Percentiles rank a stretch among this genome's conserved stretches.
These are phyloP conservation scores for Holothuria glaberrima DNA, from an alignment of 35 echinoderm and acorn worm species.

Conservation along the genomic window DNA sequence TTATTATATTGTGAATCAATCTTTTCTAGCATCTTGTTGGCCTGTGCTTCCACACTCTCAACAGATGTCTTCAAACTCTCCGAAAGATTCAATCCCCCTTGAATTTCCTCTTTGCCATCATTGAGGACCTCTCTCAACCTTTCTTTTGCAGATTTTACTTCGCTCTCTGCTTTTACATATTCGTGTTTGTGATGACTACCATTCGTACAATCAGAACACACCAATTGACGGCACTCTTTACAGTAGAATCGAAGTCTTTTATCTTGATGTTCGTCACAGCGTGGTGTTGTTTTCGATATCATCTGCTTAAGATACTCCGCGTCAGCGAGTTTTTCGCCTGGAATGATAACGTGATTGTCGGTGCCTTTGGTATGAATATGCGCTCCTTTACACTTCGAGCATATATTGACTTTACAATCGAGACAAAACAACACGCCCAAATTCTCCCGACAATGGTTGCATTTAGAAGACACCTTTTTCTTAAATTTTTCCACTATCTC, in stretches of 20 bases:
- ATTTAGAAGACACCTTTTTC: background rate
- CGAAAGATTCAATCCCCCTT: too few species aligned
- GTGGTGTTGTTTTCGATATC: background rate
- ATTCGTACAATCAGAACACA: slow-evolving; percentile 67
- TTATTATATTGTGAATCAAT: too few species aligned
- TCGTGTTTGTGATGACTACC: slow-evolving; percentile 25
- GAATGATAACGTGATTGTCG: background rate
- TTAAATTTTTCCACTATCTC: background rate
- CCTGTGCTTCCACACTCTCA: too few species aligned
- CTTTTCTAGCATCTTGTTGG: too few species aligned
- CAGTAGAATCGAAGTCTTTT: slow-evolving; percentile 61
- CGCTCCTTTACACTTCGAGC: background rate
- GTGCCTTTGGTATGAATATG: background rate
- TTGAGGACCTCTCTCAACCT: too few species aligned
- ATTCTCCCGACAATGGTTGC: slow-evolving; percentile 1
- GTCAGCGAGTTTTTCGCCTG: background rate
- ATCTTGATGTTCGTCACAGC: slow-evolving; percentile 37
- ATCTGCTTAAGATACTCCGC: background rate
- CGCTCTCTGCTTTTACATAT: background rate
- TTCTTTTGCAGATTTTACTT: background rate
- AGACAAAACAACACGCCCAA: background rate
- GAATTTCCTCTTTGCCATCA: too few species aligned
- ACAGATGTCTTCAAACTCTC: too few species aligned
- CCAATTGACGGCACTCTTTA: slow-evolving; percentile 16
- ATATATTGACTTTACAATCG: slow-evolving; percentile 35